Evolutionary conservation across 2,113 vertebrate species (phyloP).

Genomic region (Paradoxurus hermaphroditus): DNA sequence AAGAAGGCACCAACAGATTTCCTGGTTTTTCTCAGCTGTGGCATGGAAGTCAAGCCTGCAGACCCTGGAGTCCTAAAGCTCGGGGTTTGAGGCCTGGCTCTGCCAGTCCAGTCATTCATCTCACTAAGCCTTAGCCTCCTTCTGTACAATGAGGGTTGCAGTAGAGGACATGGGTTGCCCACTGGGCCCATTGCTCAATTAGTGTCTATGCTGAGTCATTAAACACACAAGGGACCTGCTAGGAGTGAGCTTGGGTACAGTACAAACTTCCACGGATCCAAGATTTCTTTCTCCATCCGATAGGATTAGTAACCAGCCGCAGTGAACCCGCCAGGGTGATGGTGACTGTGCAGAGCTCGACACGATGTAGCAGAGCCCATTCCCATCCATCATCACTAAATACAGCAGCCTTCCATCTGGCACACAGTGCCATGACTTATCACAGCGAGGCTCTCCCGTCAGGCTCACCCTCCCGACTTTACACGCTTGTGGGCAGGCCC

Average conservation of each 20-base stretch:
- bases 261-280: neutral
- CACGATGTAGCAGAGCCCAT: fast-evolving
- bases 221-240: neutral
- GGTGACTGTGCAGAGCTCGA: neutral
- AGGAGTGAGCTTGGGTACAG: neutral
- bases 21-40: neutral
- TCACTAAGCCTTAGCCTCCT: neutral
- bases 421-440: neutral
- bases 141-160: neutral
- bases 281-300: neutral
- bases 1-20: neutral
- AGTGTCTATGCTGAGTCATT: neutral
- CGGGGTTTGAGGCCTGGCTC: neutral
- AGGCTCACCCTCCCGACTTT: neutral
- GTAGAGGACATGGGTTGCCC: fast-evolving
- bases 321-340: neutral
- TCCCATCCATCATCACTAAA: too few species aligned
- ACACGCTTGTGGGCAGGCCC: neutral
- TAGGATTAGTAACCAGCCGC: neutral
- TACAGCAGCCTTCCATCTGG: neutral
- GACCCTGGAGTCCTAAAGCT: neutral
- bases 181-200: neutral
- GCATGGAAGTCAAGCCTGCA: neutral
- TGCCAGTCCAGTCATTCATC: neutral
- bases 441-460: neutral